Evolutionary conservation across 1,140 invertebrate species (phyloP), one percentile per base, ranked within the genome.

Genomic region (Drosophila yakuba): DNA sequence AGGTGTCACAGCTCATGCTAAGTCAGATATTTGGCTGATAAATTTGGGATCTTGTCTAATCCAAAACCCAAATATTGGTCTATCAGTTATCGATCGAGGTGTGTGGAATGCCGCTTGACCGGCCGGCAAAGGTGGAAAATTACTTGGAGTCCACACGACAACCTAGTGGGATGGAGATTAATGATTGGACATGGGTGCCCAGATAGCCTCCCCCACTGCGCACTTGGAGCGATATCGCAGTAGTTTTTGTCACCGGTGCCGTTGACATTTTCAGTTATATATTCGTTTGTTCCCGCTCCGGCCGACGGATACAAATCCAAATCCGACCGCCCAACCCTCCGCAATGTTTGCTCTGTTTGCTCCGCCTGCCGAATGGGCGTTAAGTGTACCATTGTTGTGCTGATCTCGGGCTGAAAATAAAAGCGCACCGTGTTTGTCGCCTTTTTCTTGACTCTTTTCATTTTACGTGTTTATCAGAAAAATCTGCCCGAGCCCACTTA

Each of bases 371-470:
- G 50, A 81, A 86, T 71, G 74, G 38, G 84, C 84, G 84, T 89
- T 89, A 89, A 89, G 84, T 89, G 72, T 83, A 74, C 47, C 77
- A 89, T 89, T 89, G 84, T 89, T 83, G 61, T 61, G 64, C 74
- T 80, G 68, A 61, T 56, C 73, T 88, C 63, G 56, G 57, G 61
- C 80, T 64, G 61, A 68, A 82, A 59, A 68, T 51, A 55, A 66
- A 63, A 55, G 74, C 50, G 61, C 36, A 67, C 74, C 32, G 12
- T 76, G 74, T 61, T 52, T 89, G 85, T 89, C 84, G 51, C 68
- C 76, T 61, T 83, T 68, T 88, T 80, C 84, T 89, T 89, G 80
- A 89, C 80, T 89, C 63, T 89, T 89, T 89, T 78, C 73, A 89
- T 89, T 89, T 84, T 78, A 71, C 64, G 64, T 89, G 64, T 89